Percentiles rank a stretch among this genome's conserved stretches.
phyloP scores from a whole-genome alignment of 2,888 invertebrate species.

The Leucoma salicis region DNA sequence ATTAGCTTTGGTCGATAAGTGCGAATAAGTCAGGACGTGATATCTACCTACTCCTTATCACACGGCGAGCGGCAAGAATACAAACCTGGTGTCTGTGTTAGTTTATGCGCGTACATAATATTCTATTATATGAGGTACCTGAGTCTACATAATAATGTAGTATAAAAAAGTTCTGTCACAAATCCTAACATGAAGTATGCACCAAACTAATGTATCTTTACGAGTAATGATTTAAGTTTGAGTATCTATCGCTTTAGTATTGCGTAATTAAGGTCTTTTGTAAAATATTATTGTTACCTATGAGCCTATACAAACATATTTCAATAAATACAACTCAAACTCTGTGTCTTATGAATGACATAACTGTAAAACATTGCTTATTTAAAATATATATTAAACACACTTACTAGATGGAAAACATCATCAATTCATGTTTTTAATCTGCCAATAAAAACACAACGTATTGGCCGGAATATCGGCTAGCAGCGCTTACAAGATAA shows the following conservation, averaged over 20 bases:
- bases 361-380: constrained; percentile 56
- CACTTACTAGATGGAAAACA: constrained; percentile 51
- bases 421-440: constrained; percentile 44
- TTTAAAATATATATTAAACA: constrained; percentile 63
- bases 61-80: constrained; percentile 29
- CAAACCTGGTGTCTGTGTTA: constrained; percentile 25
- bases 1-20: constrained; percentile 27
- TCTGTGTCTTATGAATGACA: constrained; percentile 57
- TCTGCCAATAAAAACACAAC: constrained; percentile 56
- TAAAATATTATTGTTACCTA: constrained; percentile 53
- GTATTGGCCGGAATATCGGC: constrained; percentile 74
- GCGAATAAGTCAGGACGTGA: constrained; percentile 39
- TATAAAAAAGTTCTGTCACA: constrained; percentile 35
- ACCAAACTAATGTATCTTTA: constrained; percentile 27
- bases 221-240: constrained; percentile 31
- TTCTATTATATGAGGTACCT: constrained; percentile 39
- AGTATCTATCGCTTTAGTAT: constrained; percentile 23
- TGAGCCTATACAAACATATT: constrained; percentile 43
- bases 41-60: constrained; percentile 47
- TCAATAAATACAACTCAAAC: constrained; percentile 62
- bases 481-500: constrained; percentile 61
- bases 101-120: constrained; percentile 35
- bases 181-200: constrained; percentile 41
- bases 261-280: constrained; percentile 24
- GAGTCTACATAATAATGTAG: constrained; percentile 40